These are phyloP conservation scores for Melanotaenia parkinsoni DNA, from an alignment of 2,797 vertebrate genomes.

Conservation along the genomic window DNA sequence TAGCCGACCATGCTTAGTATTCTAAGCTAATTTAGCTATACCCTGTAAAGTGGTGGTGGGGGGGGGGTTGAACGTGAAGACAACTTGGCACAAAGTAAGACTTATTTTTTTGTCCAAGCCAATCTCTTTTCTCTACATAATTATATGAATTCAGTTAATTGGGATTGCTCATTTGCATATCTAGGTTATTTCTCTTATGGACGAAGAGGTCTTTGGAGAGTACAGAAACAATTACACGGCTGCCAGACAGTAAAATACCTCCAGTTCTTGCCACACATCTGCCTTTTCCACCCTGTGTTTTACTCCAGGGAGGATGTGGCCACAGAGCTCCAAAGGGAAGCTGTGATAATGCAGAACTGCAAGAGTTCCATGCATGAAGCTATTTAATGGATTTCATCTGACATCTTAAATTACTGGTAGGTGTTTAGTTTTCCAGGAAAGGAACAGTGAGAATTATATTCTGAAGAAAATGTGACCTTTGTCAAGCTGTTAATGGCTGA, in stretches of 20 bases:
- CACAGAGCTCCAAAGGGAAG: constrained; percentile 46
- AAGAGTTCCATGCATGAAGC: constrained; percentile 54
- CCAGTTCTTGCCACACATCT: constrained; percentile 37
- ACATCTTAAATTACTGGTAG: constrained; percentile 57
- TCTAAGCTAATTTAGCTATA: constrained; percentile 72
- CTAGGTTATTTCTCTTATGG: constrained; percentile 73
- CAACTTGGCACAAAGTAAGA: constrained; percentile 59
- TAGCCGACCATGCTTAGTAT: constrained; percentile 57
- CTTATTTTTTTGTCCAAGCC: constrained; percentile 49
- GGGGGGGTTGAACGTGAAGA: constrained; percentile 40
- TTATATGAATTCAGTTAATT: constrained; percentile 81
- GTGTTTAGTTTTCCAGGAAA: constrained; percentile 44
- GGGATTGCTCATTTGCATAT: constrained; percentile 73
- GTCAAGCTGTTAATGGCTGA: constrained; percentile 36
- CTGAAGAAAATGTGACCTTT: constrained; percentile 38
- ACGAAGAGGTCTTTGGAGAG: constrained; percentile 68
- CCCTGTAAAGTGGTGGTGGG: constrained; percentile 53
- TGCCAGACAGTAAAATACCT: constrained; percentile 67
- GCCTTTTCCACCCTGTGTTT: constrained; percentile 40
- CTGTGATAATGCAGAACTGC: constrained; percentile 59
- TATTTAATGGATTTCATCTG: constrained; percentile 64
- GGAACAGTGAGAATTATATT: constrained; percentile 42
- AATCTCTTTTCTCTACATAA: constrained; percentile 73
- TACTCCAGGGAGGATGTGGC: constrained; percentile 53
- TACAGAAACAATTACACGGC: constrained; percentile 78